A percentile compares a stretch with the other conserved stretches of the same genome.
phyloP scores from a whole-genome alignment of 2,888 invertebrate genomes.

The Tricholauxania praeusta region DNA sequence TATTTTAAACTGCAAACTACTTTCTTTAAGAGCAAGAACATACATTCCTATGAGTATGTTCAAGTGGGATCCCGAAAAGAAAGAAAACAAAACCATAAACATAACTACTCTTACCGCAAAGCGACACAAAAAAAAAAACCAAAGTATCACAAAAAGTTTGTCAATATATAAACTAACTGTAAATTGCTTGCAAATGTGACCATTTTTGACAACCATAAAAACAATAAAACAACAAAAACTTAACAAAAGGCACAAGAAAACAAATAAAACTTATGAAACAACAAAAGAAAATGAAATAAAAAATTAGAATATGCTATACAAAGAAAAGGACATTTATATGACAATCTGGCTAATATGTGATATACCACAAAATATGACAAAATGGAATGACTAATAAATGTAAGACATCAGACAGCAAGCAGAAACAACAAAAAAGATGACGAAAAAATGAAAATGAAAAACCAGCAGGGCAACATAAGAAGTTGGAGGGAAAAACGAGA shows the following conservation, averaged over 20 bases:
- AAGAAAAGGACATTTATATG: neutral
- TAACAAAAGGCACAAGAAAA: neutral
- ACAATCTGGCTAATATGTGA: neutral
- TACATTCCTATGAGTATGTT: no score
- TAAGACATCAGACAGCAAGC: neutral
- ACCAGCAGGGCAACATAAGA: conserved; percentile 1
- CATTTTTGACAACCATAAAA: neutral
- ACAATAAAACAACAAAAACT: neutral
- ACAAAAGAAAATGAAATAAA: neutral
- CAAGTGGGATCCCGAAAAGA: no score
- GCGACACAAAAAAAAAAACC: neutral
- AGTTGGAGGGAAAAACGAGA: neutral
- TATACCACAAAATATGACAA: neutral
- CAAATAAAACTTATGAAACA: neutral
- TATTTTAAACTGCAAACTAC: no score
- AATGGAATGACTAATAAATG: neutral
- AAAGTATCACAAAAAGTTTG: neutral
- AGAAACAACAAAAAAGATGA: neutral
- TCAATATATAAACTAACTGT: conserved; percentile 15
- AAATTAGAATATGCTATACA: neutral
- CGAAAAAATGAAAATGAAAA: neutral
- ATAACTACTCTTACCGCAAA: neutral
- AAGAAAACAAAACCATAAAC: no score
- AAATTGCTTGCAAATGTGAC: conserved; percentile 9
- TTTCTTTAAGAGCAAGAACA: no score